Evolutionary conservation across 2,797 vertebrate genomes (phyloP).

Genomic region (Ctenopoma kingsleyae): DNA sequence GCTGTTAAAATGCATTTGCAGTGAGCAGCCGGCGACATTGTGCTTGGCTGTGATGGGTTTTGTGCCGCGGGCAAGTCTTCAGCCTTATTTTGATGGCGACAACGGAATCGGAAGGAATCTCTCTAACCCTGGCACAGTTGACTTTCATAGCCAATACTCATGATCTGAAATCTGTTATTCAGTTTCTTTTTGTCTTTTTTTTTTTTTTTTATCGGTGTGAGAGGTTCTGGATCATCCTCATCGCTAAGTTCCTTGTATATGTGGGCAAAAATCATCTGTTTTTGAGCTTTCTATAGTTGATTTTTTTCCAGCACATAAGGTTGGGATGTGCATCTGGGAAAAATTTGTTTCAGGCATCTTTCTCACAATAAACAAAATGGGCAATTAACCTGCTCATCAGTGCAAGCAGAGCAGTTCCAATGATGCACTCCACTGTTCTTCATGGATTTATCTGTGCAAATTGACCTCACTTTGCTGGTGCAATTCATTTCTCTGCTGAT

Average conservation of each 20-base stretch:
- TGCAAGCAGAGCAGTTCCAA: constrained; percentile 65
- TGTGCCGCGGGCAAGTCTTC: constrained; percentile 56
- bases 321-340: constrained; percentile 60
- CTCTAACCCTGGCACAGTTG: constrained; percentile 34
- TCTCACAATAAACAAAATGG: constrained; percentile 82
- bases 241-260: constrained; percentile 9
- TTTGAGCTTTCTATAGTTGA: constrained; percentile 30
- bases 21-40: constrained; percentile 55
- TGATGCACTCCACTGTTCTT: constrained; percentile 75
- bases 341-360: constrained; percentile 77
- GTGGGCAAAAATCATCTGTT: constrained; percentile 41
- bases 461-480: constrained; percentile 80
- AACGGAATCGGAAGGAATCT: constrained; percentile 50
- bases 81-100: constrained; percentile 56
- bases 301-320: constrained; percentile 58
- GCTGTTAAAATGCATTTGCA: constrained; percentile 74
- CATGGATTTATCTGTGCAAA: constrained; percentile 83
- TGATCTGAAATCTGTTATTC: constrained; percentile 33
- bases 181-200: constrained; percentile 7
- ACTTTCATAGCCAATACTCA: constrained; percentile 11
- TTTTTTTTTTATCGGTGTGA: neutral
- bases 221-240: constrained; percentile 17
- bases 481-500: constrained; percentile 82
- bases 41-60: constrained; percentile 63
- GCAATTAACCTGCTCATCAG: constrained; percentile 82